These are phyloP conservation scores for Drosophila truncata DNA, from an alignment of 1,140 invertebrate genomes.

Conservation along the genomic window DNA sequence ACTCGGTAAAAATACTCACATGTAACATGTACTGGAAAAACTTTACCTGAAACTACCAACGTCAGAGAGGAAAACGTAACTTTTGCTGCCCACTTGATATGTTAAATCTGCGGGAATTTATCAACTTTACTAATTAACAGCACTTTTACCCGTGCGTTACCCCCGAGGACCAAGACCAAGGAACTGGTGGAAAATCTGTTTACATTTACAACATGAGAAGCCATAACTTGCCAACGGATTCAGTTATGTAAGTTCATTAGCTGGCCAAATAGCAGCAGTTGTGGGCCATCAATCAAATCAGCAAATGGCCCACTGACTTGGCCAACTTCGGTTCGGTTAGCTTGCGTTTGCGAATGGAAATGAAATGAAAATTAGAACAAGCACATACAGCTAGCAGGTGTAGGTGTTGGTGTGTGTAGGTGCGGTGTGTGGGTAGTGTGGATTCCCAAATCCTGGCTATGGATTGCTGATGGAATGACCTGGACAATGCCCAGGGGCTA, in stretches of 20 bases:
- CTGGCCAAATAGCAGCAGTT: constrained; percentile 33
- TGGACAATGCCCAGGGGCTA: constrained; percentile 61
- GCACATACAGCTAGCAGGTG: too few species aligned
- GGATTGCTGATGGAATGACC: constrained; percentile 14
- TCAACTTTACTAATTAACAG: constrained; percentile 74
- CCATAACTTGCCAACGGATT: constrained; percentile 68
- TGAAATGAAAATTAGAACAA: constrained; percentile 78
- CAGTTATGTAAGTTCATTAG: constrained; percentile 74
- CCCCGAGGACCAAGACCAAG: background rate
- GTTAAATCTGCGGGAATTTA: constrained; percentile 64
- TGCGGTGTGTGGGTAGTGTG: background rate
- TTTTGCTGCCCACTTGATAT: constrained; percentile 48
- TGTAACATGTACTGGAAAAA: constrained; percentile 6
- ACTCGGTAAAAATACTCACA: background rate
- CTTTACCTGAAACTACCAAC: constrained; percentile 25
- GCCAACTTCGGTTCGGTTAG: constrained; percentile 24
- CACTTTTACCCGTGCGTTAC: constrained; percentile 8
- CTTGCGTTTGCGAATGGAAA: constrained; percentile 57
- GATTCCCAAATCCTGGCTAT: constrained; percentile 1
- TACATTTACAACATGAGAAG: constrained; percentile 41
- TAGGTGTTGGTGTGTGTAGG: constrained; percentile 16
- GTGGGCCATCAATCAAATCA: constrained; percentile 75
- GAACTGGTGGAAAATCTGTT: constrained; percentile 22
- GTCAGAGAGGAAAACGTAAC: constrained; percentile 1
- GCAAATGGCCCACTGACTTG: constrained; percentile 66